Evolutionary conservation across 2,888 invertebrate species (phyloP), one percentile per base, ranked within the genome.

Genomic region (Alloplasta piceator): DNA sequence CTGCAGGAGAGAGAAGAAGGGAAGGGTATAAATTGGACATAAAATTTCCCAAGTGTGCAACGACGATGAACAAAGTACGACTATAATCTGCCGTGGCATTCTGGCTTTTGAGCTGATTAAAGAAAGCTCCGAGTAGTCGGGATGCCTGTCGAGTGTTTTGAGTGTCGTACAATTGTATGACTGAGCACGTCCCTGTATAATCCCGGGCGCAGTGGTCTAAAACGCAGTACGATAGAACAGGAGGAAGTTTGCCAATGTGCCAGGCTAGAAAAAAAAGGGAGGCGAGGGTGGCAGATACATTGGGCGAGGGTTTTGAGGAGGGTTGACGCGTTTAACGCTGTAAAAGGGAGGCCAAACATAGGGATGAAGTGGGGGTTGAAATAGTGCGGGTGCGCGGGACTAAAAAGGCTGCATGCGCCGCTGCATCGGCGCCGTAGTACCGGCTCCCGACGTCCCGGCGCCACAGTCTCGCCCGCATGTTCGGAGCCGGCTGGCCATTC

Each of bases 391-490:
- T 89, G 88, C 88, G 90, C 88, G 86, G 61, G 84, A 26, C 1
- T 55, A 43, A 60, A 38, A 76, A 76, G 60, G 78, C 88, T 88
- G 90, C 86, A 89, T 89, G 90, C 90, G 88, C 86, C 83, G 86
- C 85, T 88, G 89, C 88, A 86, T 82, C 86, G 86, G 84, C 87
- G 86, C 85, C 84, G 79, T 91, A 90, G 90, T 90, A 89, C 89
- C 84, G 84, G 81, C 83, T 84, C 84, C 86, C 75, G 70, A 61
- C 85, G 82, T 77, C 76, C 67, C 84, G 86, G 90, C 90, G 90
- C 91, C 87, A 89, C 88, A 88, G 87, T 87, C 86, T 86, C 88
- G 87, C 87, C 26, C 86, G 87, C 88, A 88, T 89, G 89, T 86
- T 78, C 85, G 84, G 82, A 88, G 83, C 88, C 89, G 89, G 89